A percentile compares a stretch with the other conserved stretches of the same genome.
Evolutionary conservation across 92 coral and sea anemone species (phyloP).

Genomic region (Porites cylindrica): DNA sequence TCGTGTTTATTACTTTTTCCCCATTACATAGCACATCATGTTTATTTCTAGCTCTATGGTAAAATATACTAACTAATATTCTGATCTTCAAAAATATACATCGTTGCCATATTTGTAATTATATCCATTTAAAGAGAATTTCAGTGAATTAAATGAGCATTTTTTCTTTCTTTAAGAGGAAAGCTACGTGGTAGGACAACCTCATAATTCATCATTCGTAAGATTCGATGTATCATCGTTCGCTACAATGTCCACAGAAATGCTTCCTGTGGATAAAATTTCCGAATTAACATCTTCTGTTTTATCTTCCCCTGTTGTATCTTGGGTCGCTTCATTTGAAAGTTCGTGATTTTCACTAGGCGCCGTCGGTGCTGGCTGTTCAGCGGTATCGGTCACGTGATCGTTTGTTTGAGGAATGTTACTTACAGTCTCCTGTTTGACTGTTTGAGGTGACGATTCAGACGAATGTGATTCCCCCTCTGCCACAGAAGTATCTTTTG

Average conservation of each 20-base stretch:
- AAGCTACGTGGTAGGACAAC: background rate
- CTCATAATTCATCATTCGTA: background rate
- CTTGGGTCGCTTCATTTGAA: slow-evolving; percentile 12
- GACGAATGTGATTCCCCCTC: slow-evolving; percentile 21
- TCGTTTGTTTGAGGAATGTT: slow-evolving; percentile 36
- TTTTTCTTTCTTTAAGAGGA: background rate
- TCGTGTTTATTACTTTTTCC: slow-evolving; percentile 9
- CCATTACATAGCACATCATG: slow-evolving; percentile 29
- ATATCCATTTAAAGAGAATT: slow-evolving; percentile 6
- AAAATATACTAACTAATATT: slow-evolving; percentile 27
- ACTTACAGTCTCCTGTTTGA: slow-evolving; percentile 75
- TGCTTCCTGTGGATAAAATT: slow-evolving; percentile 4
- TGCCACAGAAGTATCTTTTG: slow-evolving; percentile 25
- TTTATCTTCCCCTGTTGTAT: background rate
- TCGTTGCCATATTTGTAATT: slow-evolving; percentile 4
- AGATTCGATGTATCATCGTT: slow-evolving; percentile 16
- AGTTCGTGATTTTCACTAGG: slow-evolving; percentile 34
- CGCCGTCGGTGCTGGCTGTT: slow-evolving; percentile 59
- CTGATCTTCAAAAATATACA: slow-evolving; percentile 25
- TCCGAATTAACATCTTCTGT: slow-evolving; percentile 6
- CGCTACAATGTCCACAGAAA: background rate
- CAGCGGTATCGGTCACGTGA: slow-evolving; percentile 62
- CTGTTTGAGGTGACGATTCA: slow-evolving; percentile 40
- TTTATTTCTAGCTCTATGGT: slow-evolving; percentile 6
- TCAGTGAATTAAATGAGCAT: background rate